These are phyloP conservation scores for Ceyx cyanopectus DNA, from an alignment of 2,113 vertebrate species.

Conservation along the genomic window DNA sequence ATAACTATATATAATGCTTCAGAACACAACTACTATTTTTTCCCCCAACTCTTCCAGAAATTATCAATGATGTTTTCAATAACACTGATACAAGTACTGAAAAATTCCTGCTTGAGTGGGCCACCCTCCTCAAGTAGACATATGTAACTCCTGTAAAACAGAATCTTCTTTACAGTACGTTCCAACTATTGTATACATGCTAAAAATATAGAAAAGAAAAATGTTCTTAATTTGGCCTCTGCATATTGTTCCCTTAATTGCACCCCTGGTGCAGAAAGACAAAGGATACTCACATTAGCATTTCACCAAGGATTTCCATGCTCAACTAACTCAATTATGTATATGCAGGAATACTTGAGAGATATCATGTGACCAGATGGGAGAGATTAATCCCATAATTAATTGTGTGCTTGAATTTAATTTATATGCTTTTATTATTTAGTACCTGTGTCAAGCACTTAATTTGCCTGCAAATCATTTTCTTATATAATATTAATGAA, in stretches of 20 bases:
- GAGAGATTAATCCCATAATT: constrained; percentile 31
- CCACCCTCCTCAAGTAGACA: not conserved
- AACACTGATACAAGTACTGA: not conserved
- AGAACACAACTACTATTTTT: not conserved
- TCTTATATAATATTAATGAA: constrained; percentile 56
- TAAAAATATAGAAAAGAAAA: not conserved
- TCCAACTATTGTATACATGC: not conserved
- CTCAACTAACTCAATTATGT: not conserved
- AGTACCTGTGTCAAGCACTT: constrained; percentile 66
- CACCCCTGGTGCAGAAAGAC: not conserved
- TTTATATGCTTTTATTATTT: constrained; percentile 69
- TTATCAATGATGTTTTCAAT: not conserved
- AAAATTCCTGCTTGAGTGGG: not conserved
- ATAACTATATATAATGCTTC: not conserved
- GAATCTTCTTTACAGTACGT: not conserved
- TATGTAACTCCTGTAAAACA: not conserved
- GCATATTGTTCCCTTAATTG: not conserved
- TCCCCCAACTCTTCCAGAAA: not conserved
- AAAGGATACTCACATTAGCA: not conserved
- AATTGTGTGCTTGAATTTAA: constrained; percentile 42
- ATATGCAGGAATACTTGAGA: not conserved
- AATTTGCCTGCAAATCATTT: constrained; percentile 54
- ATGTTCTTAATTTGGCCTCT: not conserved
- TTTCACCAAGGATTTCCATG: not conserved
- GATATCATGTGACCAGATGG: not conserved